These are phyloP conservation scores for Drosophila leonis DNA, from an alignment of 2,888 invertebrate genomes.

Conservation along the genomic window DNA sequence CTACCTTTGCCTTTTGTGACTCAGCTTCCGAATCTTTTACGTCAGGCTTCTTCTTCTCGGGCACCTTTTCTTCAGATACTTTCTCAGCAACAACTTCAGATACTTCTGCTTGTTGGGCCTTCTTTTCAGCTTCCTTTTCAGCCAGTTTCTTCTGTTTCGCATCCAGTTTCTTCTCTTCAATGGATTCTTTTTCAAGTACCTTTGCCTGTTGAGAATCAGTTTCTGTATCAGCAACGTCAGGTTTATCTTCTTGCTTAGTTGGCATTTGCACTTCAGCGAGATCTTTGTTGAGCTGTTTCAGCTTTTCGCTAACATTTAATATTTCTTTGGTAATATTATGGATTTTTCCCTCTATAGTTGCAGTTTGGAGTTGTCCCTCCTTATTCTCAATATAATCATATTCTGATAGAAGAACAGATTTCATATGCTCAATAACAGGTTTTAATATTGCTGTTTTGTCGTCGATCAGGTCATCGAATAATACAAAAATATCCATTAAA, in stretches of 20 bases:
- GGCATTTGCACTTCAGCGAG: background rate
- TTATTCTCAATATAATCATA: slow-evolving; percentile 64
- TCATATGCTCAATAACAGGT: slow-evolving; percentile 49
- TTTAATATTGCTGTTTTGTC: slow-evolving; percentile 35
- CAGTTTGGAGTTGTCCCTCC: slow-evolving; percentile 28
- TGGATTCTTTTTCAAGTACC: background rate
- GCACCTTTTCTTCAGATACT: background rate
- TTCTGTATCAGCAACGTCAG: background rate
- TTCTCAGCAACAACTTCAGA: slow-evolving; percentile 12
- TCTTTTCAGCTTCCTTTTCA: slow-evolving; percentile 1
- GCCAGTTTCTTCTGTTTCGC: background rate
- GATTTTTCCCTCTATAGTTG: slow-evolving; percentile 39
- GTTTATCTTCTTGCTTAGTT: background rate
- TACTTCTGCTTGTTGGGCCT: slow-evolving; percentile 2
- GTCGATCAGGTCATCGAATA: slow-evolving; percentile 69
- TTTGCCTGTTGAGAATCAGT: background rate
- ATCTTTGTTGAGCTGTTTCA: slow-evolving; percentile 22
- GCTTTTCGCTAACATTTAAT: slow-evolving; percentile 43
- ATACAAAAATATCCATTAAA: slow-evolving; percentile 78
- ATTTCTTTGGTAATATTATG: slow-evolving; percentile 40
- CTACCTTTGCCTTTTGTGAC: background rate
- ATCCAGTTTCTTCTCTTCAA: background rate
- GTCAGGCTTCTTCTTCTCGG: background rate
- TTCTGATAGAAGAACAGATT: slow-evolving; percentile 43
- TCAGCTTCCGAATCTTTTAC: background rate